Evolutionary conservation across 2,888 invertebrate species (phyloP), one percentile per base, ranked within the genome.

Genomic region (Geotrupes spiniger): DNA sequence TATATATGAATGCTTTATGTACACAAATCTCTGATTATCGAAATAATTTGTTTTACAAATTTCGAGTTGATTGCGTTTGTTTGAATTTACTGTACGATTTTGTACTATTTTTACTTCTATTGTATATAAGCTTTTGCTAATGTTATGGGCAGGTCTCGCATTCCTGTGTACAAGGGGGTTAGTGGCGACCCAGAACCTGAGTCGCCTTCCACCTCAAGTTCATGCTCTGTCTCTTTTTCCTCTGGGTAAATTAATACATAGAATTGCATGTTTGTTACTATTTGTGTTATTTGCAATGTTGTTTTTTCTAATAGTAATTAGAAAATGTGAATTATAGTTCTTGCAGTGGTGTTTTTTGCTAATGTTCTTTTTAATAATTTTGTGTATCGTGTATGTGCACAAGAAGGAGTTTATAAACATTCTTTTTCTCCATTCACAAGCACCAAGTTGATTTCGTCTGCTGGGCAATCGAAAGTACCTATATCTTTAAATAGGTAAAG

Each of bases 81-180:
- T n/a, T n/a, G n/a, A n/a, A n/a, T n/a, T n/a, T n/a, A n/a, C n/a
- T n/a, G n/a, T n/a, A n/a, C n/a, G n/a, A n/a, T n/a, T n/a, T n/a
- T n/a, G n/a, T n/a, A n/a, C n/a, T n/a, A n/a, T n/a, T n/a, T n/a
- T n/a, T n/a, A n/a, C n/a, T n/a, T n/a, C n/a, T n/a, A n/a, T n/a
- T 21, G 6, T 21, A 21, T 21, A 21, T 6, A 21, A 21, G 21
- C 21, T 21, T 21, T 4, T 21, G 21, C 6, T 21, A 21, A 21
- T 46, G 47, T 43, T 43, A 51, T 45, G 43, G 42, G 33, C 59
- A 74, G 73, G 71, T 83, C 85, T 68, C 83, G 84, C 78, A 87
- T 86, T 69, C 87, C 86, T 57, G 80, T 86, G 53, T 85, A 82
- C 73, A 78, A 83, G 63, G 85, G 85, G 61, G 68, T 75, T 21